Evolutionary conservation across 2,113 vertebrate genomes (phyloP), one percentile per base, ranked within the genome.

Genomic region (Morone chrysops): DNA sequence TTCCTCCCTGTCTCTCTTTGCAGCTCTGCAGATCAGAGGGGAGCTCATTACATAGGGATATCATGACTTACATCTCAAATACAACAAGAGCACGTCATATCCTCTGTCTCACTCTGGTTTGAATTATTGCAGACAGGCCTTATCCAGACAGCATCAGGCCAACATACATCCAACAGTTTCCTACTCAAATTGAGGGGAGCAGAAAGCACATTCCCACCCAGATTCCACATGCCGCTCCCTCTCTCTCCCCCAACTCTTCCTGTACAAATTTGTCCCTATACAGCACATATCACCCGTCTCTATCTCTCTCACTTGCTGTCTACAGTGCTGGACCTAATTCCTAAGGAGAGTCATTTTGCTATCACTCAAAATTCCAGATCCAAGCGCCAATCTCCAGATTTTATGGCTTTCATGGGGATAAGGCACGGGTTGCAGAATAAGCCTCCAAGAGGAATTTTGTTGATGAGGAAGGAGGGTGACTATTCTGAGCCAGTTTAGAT

Each of bases 311-410:
- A 36, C 75, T 80, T 12, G 25, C 54, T 75, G 12, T 36, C 66
- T 70, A 59, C 81, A 76, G 70, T 70, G 76, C 66, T 61, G 77
- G 84, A 81, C 75, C 45, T 71, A 84, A 90, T 90, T 93, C 80
- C 79, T 81, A 81, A 75, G 68, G 78, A 88, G 66, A 91, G 87
- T 82, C 84, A 93, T 94, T 93, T 91, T 78, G 75, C 86, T 89
- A 87, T 90, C 82, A 73, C 89, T 94, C 82, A 84, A 69, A 92
- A 94, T 91, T 94, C 86, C 86, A 92, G 75, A 93, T 93, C 84
- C 84, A 63, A 83, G 88, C 74, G 77, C 78, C 87, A 84, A 92
- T 93, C 93, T 92, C 76, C 25, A 78, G 91, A 90, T 92, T 92
- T 94, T 70, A 87, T 66, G 75, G 91, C 90, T 94, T 94, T 92